Conservation (phyloP, 2,888 invertebrate species). For the Drosophila eohydei region DNA sequence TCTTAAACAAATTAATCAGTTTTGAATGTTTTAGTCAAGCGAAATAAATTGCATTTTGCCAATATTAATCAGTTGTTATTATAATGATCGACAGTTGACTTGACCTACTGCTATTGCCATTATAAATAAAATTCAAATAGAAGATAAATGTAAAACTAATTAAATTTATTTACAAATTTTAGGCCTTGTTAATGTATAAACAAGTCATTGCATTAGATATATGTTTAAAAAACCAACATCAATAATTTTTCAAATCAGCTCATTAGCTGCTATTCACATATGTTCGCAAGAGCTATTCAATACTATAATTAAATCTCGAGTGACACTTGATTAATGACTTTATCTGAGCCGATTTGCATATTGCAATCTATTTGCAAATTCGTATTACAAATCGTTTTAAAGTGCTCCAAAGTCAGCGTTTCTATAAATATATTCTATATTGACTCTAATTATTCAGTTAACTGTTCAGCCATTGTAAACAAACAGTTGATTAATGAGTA, state of each 20-base stretch:
- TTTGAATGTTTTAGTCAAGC: not conserved
- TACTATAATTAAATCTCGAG: conserved; percentile 36
- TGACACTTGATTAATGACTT: conserved; percentile 55
- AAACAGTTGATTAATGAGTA: conserved; percentile 14
- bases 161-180: not conserved
- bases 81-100: not conserved
- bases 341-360: conserved; percentile 48
- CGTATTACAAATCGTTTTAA: conserved; percentile 30
- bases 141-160: conserved; percentile 11
- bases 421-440: conserved; percentile 10
- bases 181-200: not conserved
- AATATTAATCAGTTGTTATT: conserved; percentile 1
- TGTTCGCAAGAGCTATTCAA: conserved; percentile 27
- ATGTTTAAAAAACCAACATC: conserved; percentile 1
- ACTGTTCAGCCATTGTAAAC: not conserved
- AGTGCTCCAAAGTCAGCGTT: conserved; percentile 24
- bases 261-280: conserved; percentile 29
- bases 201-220: not conserved
- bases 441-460: conserved; percentile 7
- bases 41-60: not conserved
- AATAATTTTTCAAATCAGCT: conserved; percentile 14
- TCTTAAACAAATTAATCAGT: not conserved
- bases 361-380: conserved; percentile 42
- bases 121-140: not conserved
- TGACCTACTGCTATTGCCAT: conserved; percentile 4